These are phyloP conservation scores for Hymenochirus boettgeri DNA, from an alignment of 2,113 vertebrate species.

Conservation along the genomic window DNA sequence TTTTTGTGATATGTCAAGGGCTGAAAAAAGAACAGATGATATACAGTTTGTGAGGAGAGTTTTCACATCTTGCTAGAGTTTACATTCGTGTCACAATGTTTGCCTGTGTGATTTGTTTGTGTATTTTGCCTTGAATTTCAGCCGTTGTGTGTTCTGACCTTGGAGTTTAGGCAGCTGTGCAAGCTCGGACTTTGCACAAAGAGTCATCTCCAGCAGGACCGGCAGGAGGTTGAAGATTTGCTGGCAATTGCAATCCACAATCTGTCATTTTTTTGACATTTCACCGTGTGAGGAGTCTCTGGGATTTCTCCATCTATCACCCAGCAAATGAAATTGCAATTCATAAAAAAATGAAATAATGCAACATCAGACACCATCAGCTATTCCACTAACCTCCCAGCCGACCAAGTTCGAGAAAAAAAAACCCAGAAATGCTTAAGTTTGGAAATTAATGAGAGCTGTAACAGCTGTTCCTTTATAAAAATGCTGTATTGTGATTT, in stretches of 20 bases:
- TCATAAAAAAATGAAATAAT: not conserved
- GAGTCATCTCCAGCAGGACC: constrained; percentile 2
- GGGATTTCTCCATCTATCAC: too few relatives aligned
- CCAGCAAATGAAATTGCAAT: not conserved
- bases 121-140: constrained; percentile 35
- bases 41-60: constrained; percentile 18
- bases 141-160: constrained; percentile 39
- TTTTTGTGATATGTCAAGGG: not conserved
- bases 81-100: constrained; percentile 38
- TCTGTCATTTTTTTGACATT: too few relatives aligned
- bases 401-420: constrained; percentile 14
- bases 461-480: not conserved
- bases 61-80: constrained; percentile 21
- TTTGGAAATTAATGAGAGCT: not conserved
- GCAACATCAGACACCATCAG: constrained; percentile 6
- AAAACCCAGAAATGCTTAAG: constrained; percentile 9
- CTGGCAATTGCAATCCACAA: too few relatives aligned
- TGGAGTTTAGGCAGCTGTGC: constrained; percentile 39
- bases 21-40: constrained; percentile 34
- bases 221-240: too few relatives aligned
- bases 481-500: not conserved
- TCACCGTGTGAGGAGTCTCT: too few relatives aligned
- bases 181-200: constrained; percentile 8
- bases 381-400: not conserved
- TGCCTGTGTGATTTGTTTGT: constrained; percentile 29